These are phyloP conservation scores for Heteromormyrus szaboi DNA, from an alignment of 2,797 vertebrate genomes.

Conservation along the genomic window DNA sequence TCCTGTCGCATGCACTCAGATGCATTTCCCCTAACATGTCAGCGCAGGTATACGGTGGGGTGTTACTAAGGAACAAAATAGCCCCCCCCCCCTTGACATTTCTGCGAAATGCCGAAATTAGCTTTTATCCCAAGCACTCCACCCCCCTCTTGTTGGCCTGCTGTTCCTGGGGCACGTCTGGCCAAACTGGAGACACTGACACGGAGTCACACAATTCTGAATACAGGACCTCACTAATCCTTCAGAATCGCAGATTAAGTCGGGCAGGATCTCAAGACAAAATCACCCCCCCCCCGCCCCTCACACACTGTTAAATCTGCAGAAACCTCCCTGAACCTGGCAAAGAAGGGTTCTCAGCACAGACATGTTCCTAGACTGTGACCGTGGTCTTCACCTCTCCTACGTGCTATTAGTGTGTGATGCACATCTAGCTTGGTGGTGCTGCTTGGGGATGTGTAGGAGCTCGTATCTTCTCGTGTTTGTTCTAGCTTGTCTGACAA, in stretches of 20 bases:
- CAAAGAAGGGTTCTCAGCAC: neutral
- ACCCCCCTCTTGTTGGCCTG: conserved; percentile 28
- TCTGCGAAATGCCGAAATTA: conserved; percentile 25
- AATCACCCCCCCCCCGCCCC: conserved; percentile 34
- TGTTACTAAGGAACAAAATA: conserved; percentile 12
- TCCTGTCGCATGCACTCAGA: neutral
- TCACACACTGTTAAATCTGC: neutral
- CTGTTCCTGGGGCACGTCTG: neutral
- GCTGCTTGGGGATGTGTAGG: conserved; percentile 38
- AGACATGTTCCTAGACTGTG: neutral
- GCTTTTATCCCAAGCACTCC: neutral
- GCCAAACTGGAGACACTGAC: conserved; percentile 46
- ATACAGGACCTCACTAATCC: conserved; percentile 48
- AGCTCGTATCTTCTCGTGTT: conserved; percentile 47
- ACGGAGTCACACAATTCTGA: conserved; percentile 44
- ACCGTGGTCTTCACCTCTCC: neutral
- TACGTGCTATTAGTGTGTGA: conserved; percentile 20
- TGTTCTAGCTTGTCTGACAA: conserved; percentile 39
- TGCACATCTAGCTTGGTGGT: conserved; percentile 33
- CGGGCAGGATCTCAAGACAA: conserved; percentile 37
- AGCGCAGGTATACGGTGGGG: neutral
- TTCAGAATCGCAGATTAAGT: conserved; percentile 48
- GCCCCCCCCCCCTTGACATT: neutral
- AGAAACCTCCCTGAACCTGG: neutral
- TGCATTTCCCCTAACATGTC: neutral